Evolutionary conservation across 2,113 vertebrate species (phyloP), one percentile per base, ranked within the genome.

Genomic region (Otolemur garnettii): DNA sequence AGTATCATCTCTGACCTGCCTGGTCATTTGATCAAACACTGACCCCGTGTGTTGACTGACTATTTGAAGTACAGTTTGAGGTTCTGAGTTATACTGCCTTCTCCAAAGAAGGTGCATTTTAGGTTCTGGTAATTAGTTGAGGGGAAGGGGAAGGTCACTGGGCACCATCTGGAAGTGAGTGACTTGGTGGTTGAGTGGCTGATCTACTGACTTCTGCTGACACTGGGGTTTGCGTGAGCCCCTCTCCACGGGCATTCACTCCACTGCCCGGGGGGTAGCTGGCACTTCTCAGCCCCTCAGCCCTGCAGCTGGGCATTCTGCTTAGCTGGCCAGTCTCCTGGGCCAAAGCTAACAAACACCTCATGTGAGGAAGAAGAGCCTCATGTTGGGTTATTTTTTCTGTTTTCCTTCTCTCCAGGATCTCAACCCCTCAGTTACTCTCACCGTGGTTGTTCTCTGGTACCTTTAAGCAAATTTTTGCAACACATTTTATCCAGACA

Each of bases 151-250:
- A 33, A 19, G 57, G 14, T 50, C 53, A 5, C 19, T 30, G 33
- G 21, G 15, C 2, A 6, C 19, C 35, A 30, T 5, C 4, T 42
- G 26, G 66, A 57, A 2, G 4, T 50, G 42, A 66, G 74, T 22
- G 42, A 60, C 8, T 5, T 24, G 4, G 33, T 12, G 28, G 7
- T 22, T 59, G 55, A 68, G 55, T 50, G 45, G 38, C 24, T 18
- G 26, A 8, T 4, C 50, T 42, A 0, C 2, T 1, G 11, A 12
- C 19, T 28, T 19, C 10, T 2, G 30, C 21, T 11, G 30, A 21
- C 1, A 22, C 42, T 9, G 21, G 38, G 11, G 5, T 18, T 13
- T 28, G 28, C 5, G 4, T n/a, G n/a, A 15, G 15, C 45, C 4
- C 17, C 30, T 77, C 35, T 50, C 45, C 22, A 30, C 22, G 15